Evolutionary conservation across 1,140 invertebrate species (phyloP).

Genomic region (Patella vulgata): DNA sequence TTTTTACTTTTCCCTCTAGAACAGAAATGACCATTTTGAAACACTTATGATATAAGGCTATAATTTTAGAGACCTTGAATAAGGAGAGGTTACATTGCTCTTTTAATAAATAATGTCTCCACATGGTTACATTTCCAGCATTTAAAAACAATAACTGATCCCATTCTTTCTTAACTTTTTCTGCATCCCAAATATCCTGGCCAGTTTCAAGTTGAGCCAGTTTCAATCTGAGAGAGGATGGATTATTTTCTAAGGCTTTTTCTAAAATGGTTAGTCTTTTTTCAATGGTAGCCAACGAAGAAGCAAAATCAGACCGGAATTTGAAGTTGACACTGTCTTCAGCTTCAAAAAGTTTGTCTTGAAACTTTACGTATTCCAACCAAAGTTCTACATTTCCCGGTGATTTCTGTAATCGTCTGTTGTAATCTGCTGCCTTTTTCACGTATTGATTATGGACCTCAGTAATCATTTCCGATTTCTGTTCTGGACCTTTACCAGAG

Average conservation of each 20-base stretch:
- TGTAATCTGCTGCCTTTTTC: conserved; percentile 60
- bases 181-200: conserved; percentile 57
- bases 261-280: conserved; percentile 69
- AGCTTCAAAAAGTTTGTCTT: conserved; percentile 51
- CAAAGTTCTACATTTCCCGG: conserved; percentile 65
- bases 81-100: conserved; percentile 60
- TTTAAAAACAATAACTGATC: conserved; percentile 66
- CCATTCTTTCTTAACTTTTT: conserved; percentile 64
- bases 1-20: too few relatives aligned
- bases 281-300: conserved; percentile 53
- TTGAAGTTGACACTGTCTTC: conserved; percentile 26
- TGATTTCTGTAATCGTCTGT: conserved; percentile 60
- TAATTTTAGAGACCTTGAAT: conserved; percentile 59
- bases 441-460: conserved; percentile 23
- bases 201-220: conserved; percentile 63
- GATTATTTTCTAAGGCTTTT: conserved; percentile 67
- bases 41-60: conserved; percentile 65
- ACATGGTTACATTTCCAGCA: conserved; percentile 63
- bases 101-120: conserved; percentile 65
- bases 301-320: conserved; percentile 13
- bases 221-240: conserved; percentile 60
- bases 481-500: conserved; percentile 8
- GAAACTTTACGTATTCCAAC: conserved; percentile 69
- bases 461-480: conserved; percentile 17
- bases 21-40: conserved; percentile 40